Evolutionary conservation across 1,140 invertebrate species (phyloP).

Genomic region (Thaumatotibia leucotreta): DNA sequence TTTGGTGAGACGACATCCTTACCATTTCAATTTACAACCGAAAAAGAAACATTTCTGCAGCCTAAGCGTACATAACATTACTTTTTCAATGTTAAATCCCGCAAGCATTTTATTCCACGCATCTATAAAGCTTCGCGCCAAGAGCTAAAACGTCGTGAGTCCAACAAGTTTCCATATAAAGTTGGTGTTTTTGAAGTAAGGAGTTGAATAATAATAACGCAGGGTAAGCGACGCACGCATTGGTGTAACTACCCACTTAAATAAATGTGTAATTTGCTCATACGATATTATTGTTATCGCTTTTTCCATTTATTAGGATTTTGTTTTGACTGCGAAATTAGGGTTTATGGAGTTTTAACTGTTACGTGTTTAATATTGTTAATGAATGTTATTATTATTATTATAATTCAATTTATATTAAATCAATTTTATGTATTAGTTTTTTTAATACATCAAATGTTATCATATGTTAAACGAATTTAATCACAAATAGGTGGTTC

Average conservation of each 20-base stretch:
- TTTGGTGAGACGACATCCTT: too few species aligned
- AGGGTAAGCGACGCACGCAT: neutral
- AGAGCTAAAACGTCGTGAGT: neutral
- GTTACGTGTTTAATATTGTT: too few species aligned
- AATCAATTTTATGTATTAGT: too few species aligned
- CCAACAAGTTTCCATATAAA: neutral
- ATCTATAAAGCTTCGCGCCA: neutral
- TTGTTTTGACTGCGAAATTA: constrained; percentile 23
- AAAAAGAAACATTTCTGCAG: too few species aligned
- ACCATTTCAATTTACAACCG: too few species aligned
- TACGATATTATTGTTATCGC: constrained; percentile 30
- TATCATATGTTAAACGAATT: too few species aligned
- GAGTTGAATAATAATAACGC: neutral
- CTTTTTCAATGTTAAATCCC: neutral
- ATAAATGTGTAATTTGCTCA: constrained; percentile 37
- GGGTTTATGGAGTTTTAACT: constrained; percentile 30
- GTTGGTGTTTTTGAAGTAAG: neutral
- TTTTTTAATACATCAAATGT: too few species aligned
- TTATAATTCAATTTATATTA: too few species aligned
- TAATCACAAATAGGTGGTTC: too few species aligned
- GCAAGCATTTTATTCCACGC: neutral
- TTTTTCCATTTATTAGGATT: constrained; percentile 22
- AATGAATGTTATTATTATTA: too few species aligned
- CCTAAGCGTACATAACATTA: too few species aligned
- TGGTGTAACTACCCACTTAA: constrained; percentile 36